Evolutionary conservation across 2,113 vertebrate species (phyloP).

Genomic region (Piliocolobus tephrosceles): DNA sequence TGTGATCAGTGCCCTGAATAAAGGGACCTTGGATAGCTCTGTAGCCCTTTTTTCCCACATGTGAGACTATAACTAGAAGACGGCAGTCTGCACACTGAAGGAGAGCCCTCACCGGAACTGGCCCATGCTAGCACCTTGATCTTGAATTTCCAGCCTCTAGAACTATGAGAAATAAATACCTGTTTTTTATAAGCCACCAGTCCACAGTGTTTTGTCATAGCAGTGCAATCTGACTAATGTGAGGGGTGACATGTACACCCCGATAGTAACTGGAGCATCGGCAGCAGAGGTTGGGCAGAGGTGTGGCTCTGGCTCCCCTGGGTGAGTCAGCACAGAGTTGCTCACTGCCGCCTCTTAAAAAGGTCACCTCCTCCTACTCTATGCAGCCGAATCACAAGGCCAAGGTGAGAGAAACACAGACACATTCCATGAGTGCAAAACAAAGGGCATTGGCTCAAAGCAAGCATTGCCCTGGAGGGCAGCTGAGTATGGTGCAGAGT

Average conservation of each 20-base stretch:
- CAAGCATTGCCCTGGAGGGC: too few species aligned
- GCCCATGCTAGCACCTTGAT: too few species aligned
- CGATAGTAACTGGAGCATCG: rapidly evolving
- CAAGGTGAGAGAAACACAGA: not conserved
- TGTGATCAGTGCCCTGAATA: not conserved
- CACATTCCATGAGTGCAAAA: not conserved
- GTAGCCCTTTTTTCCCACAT: not conserved
- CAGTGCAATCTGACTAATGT: not conserved
- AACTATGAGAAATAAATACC: not conserved
- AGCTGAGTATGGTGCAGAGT: not conserved
- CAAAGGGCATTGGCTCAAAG: rapidly evolving
- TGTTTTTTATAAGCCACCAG: not conserved
- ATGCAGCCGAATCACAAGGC: not conserved
- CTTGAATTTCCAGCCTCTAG: not conserved
- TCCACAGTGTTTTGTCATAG: not conserved
- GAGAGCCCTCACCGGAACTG: not conserved
- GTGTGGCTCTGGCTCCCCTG: not conserved
- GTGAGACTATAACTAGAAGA: rapidly evolving
- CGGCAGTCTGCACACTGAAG: not conserved
- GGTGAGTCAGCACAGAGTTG: not conserved
- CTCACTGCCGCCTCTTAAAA: not conserved
- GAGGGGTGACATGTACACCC: not conserved
- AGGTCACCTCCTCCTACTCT: not conserved
- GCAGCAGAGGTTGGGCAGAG: not conserved
- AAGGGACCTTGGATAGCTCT: not conserved